Evolutionary conservation across 2,113 vertebrate species (phyloP).

Genomic region (Sprattus sprattus): DNA sequence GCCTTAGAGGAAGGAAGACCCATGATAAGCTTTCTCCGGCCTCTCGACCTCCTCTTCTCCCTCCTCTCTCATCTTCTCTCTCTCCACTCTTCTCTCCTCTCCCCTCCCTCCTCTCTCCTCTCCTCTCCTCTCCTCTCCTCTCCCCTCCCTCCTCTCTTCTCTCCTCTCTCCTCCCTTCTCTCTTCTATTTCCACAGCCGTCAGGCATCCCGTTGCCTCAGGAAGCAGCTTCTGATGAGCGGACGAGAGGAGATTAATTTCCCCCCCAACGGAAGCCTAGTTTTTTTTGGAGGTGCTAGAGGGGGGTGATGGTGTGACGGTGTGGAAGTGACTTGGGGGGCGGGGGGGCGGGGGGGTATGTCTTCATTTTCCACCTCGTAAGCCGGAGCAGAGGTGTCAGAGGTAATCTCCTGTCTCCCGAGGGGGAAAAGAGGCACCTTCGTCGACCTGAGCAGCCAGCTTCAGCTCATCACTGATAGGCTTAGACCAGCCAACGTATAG

Average conservation of each 20-base stretch:
- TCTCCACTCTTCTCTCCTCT: not conserved
- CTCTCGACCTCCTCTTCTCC: not conserved
- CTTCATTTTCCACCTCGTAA: constrained; percentile 32
- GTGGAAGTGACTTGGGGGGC: not conserved
- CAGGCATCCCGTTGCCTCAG: not conserved
- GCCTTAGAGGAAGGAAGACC: not conserved
- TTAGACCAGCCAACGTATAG: not conserved
- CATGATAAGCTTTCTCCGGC: not conserved
- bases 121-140: not conserved
- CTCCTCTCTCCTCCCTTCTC: not conserved
- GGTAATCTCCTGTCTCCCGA: constrained; percentile 35
- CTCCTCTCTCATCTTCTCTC: not conserved
- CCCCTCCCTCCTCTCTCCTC: not conserved
- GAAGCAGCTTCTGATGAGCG: not conserved
- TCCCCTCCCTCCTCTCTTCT: not conserved
- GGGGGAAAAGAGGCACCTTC: constrained; percentile 25
- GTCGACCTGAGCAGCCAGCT: constrained; percentile 21
- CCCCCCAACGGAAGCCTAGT: not conserved
- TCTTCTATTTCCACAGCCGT: not conserved
- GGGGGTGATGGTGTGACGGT: not conserved
- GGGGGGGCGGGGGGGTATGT: not conserved
- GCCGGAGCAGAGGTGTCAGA: constrained; percentile 48
- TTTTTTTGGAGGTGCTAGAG: not conserved
- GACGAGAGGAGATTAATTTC: constrained; percentile 2
- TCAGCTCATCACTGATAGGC: not conserved